A percentile compares a stretch with the other conserved stretches of the same genome.
Evolutionary conservation across 1,140 invertebrate species (phyloP).

Genomic region (Solenopsis invicta): DNA sequence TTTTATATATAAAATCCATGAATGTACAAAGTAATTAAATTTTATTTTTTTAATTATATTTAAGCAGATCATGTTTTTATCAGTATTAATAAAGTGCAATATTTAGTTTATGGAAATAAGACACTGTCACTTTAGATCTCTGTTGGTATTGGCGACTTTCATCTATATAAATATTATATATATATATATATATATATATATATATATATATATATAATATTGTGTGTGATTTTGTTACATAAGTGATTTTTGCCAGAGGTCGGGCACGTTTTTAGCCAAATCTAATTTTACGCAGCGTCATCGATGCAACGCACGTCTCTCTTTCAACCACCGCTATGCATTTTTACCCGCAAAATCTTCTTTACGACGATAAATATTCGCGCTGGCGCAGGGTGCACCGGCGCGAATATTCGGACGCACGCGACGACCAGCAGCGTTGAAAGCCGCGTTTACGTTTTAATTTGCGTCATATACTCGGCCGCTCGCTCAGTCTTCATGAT

Average conservation of each 20-base stretch:
- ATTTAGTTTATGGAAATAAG: too few relatives aligned
- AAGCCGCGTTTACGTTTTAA: slow-evolving; percentile 42
- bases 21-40: too few relatives aligned
- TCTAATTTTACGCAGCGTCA: slow-evolving; percentile 44
- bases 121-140: too few relatives aligned
- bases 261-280: slow-evolving; percentile 22
- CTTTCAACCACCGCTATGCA: neutral
- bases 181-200: neutral
- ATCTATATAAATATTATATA: neutral
- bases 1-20: too few relatives aligned
- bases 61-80: too few relatives aligned
- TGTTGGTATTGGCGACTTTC: too few relatives aligned
- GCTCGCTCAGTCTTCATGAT: neutral
- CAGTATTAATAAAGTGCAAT: too few relatives aligned
- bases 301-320: slow-evolving; percentile 15
- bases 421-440: slow-evolving; percentile 8
- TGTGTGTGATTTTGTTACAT: neutral
- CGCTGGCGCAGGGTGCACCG: neutral
- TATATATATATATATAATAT: too few relatives aligned
- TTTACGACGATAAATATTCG: slow-evolving; percentile 3
- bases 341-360: slow-evolving; percentile 30
- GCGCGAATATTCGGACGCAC: slow-evolving; percentile 11
- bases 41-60: too few relatives aligned
- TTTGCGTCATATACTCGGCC: neutral
- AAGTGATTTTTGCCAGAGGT: neutral